Conservation (phyloP, 2,888 invertebrate species). For the Cantharis nigra region DNA sequence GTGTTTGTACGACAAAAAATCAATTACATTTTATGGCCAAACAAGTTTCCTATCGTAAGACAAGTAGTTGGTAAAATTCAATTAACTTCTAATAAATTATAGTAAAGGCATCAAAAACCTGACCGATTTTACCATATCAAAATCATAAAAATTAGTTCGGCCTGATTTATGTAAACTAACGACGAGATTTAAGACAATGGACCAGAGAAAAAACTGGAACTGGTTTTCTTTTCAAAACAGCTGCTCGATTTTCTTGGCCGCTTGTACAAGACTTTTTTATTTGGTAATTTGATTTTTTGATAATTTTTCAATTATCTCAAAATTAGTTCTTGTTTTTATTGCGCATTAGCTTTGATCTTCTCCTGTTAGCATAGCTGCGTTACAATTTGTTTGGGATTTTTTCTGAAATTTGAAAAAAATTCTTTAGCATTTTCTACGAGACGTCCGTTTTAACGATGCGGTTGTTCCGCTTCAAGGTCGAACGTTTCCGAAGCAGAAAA, state of each 20-base stretch:
- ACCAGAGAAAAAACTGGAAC: not conserved
- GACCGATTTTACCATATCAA: constrained; percentile 6
- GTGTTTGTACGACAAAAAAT: not conserved
- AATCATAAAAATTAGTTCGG: constrained; percentile 22
- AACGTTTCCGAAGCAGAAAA: not conserved
- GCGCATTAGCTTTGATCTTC: constrained; percentile 4
- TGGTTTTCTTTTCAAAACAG: not conserved
- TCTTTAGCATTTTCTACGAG: not conserved
- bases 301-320: constrained; percentile 29
- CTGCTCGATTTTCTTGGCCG: constrained; percentile 7
- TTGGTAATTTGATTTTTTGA: constrained; percentile 29
- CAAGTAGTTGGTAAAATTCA: not conserved
- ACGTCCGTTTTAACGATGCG: not conserved
- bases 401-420: not conserved
- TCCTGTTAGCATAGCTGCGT: not conserved
- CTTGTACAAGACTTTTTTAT: constrained; percentile 21
- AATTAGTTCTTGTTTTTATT: constrained; percentile 25
- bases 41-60: not conserved
- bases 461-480: not conserved
- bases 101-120: constrained; percentile 1
- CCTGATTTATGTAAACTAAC: constrained; percentile 27
- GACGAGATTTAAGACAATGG: constrained; percentile 7
- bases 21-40: not conserved
- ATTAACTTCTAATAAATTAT: constrained; percentile 5
- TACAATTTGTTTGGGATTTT: not conserved